Evolutionary conservation across 2,113 vertebrate species (phyloP).

Genomic region (Hydrochoerus hydrochaeris): DNA sequence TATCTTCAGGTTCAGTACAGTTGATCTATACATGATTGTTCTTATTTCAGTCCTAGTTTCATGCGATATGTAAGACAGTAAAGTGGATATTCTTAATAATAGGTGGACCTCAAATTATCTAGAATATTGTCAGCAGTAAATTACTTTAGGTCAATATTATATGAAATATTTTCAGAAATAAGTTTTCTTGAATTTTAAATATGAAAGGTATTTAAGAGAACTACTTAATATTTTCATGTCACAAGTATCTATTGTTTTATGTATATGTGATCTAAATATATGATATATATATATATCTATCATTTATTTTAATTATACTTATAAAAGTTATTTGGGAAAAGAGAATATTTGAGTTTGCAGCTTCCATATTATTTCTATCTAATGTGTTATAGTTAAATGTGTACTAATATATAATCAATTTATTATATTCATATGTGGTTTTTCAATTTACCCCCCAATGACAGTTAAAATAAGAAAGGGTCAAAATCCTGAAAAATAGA

Average conservation of each 20-base stretch:
- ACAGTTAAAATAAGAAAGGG: not conserved
- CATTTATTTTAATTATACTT: not conserved
- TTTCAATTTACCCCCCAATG: not conserved
- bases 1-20: not conserved
- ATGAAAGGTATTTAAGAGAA: not conserved
- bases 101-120: not conserved
- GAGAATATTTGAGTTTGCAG: accelerated
- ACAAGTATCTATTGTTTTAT: not conserved
- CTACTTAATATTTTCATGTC: not conserved
- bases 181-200: slow-evolving; percentile 54
- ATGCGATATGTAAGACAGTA: not conserved
- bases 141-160: not conserved
- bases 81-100: not conserved
- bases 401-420: not conserved
- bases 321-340: slow-evolving; percentile 11
- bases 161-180: not conserved
- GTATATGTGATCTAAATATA: not conserved
- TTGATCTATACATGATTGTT: not conserved
- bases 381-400: not conserved
- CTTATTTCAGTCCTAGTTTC: not conserved
- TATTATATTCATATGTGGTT: not conserved
- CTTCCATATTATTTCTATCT: not conserved
- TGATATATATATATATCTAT: not conserved
- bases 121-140: not conserved
- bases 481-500: not conserved